Evolutionary conservation across 2,113 vertebrate species (phyloP), one percentile per base, ranked within the genome.

Genomic region (Lanius collurio): DNA sequence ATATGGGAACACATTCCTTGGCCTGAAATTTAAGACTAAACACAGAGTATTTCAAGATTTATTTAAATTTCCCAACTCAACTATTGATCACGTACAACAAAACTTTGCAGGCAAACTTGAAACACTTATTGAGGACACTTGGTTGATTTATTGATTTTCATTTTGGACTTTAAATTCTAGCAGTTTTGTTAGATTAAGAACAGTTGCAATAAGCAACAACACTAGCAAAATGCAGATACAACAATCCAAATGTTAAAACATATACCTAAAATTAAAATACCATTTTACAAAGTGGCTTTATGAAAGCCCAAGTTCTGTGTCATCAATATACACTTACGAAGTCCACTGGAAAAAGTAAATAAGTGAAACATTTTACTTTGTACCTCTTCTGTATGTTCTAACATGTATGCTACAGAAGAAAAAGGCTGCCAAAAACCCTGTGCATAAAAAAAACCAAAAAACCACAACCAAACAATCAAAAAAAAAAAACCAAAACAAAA

Each of bases 11-110:
- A 13, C 39, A 41, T 11, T 71, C 8, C 26, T 64, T 64, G 35
- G 13, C 52, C 44, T 44, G 15, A 86, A 71, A 83, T 30, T 70
- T 70, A 42, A n/a, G 28, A 55, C 3, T 39, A 56, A 71, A 79
- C 9, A 74, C 7, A 87, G 82, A 87, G 20, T 53, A 73, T 33
- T 46, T 62, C 59, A 53, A 68, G 8, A 33, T 53, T 76, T n/a
- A 47, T 37, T 52, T 17, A 41, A 49, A 41, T 49, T 89, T 84
- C 26, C 11, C 41, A 63, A n/a, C 14, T 57, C 0, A 0, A 26
- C 13, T 35, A 26, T 3, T 52, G 13, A 27, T 53, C 27, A 60
- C 0, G 1, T 20, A 26, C 11, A 62, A 50, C 10, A 46, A 63
- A 83, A 39, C 9, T n/a, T 35, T 78, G 10, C 56, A 49, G 15